Base-by-base conservation (phyloP, 2,113 vertebrate species). In the Anguilla rostrata region DNA sequence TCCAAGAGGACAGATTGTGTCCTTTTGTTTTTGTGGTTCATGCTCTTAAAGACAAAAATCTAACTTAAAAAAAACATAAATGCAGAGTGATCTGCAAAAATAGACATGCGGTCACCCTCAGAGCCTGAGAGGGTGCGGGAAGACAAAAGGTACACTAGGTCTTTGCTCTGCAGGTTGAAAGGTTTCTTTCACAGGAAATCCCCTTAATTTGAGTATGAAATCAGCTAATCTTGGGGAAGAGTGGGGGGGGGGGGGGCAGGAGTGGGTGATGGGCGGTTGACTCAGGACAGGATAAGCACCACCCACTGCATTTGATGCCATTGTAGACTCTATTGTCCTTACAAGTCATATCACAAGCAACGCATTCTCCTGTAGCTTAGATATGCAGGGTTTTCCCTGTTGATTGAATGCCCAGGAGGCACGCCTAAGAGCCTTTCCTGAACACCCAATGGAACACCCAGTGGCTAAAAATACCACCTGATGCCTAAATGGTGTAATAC, bases 151-250 rank as follows among this genome's bases (percentile, higher is more conserved):
- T 83, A 22, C 60, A 22, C 22, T 66, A 39, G 34, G 78, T 60
- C 78, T 75, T 63, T 53, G 39, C 60, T 82, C 29, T 8, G 80
- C 87, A 82, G 60, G 84, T 56, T 87, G 83, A 84, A 57, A 84
- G 82, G 84, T 81, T 81, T 66, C 41, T 85, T 39, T 81, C 57
- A 82, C 82, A 88, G 87, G 87, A 88, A 88, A 88, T 88, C 83
- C 83, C 85, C 82, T 88, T 81, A 81, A 82, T 75, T 4, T 79
- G 60, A 85, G 81, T 60, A 60, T 82, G 86, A 87, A 87, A 87
- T 87, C 86, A 87, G 66, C 43, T 2, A 78, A 22, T 40, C n/a
- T 79, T 20, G 29, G 60, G n/a, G 53, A 46, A 43, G 41, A 49
- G 43, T 83, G 60, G 14, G 56, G 41, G 43, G 43, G 43, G 43